phyloP scores from a whole-genome alignment of 2,797 vertebrate genomes.

The Dendrocincla tyrannina region DNA sequence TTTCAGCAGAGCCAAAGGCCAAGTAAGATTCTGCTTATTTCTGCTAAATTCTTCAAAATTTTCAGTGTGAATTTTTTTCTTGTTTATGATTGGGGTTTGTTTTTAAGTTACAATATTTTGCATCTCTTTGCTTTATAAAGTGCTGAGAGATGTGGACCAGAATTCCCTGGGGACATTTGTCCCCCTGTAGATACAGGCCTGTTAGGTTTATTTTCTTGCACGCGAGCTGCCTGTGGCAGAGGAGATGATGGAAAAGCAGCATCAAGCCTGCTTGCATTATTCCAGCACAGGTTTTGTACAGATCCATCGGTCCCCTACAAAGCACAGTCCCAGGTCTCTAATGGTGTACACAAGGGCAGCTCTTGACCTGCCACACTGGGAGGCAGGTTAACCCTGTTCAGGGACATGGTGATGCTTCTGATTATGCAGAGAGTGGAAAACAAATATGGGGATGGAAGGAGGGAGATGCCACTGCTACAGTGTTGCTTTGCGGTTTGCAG shows the following conservation, averaged over 20 bases:
- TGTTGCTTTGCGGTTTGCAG: neutral
- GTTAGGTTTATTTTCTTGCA: neutral
- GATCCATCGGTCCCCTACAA: neutral
- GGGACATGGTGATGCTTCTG: fast-evolving
- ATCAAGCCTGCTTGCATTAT: neutral
- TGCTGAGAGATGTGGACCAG: neutral
- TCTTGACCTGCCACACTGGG: fast-evolving
- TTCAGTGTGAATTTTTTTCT: neutral
- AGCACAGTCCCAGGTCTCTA: neutral
- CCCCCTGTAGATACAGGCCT: neutral
- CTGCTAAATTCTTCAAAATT: neutral
- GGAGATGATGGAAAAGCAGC: neutral
- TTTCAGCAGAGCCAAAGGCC: neutral
- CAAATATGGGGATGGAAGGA: neutral
- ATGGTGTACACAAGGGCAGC: neutral
- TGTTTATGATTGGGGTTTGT: neutral
- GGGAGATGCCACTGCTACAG: neutral
- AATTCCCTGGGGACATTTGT: neutral
- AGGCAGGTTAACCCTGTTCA: neutral
- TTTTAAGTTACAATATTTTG: neutral
- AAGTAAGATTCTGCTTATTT: neutral
- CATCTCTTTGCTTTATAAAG: neutral
- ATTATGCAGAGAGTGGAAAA: neutral
- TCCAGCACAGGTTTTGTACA: neutral
- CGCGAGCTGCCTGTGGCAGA: neutral